Conservation (phyloP, 2,113 vertebrate genomes). For the Sceloporus undulatus region DNA sequence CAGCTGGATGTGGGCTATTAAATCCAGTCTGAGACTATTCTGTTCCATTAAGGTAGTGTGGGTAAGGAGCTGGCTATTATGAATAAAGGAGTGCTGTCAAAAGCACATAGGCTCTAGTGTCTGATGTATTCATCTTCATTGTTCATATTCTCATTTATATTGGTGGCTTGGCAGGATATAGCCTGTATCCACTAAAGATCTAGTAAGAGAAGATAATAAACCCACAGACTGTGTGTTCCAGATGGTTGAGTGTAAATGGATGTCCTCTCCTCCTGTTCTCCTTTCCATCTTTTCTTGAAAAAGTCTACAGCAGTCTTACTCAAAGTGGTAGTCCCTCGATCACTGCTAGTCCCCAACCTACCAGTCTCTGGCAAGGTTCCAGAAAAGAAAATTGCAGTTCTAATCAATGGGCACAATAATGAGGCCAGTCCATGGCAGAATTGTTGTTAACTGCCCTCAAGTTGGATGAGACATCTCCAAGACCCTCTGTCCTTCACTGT, state of each 20-base stretch:
- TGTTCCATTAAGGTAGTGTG: background rate
- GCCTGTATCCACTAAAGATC: background rate
- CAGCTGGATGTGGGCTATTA: too few relatives aligned
- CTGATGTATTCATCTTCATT: background rate
- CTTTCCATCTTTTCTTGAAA: background rate
- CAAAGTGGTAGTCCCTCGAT: too few relatives aligned
- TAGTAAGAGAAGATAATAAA: conserved; percentile 22
- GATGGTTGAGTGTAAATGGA: background rate
- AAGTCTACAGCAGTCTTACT: background rate
- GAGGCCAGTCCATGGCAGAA: too few relatives aligned
- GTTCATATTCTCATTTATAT: background rate
- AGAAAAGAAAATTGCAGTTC: too few relatives aligned
- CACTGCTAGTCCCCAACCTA: too few relatives aligned
- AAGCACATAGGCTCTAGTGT: background rate
- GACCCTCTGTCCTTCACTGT: too few relatives aligned
- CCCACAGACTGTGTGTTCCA: background rate
- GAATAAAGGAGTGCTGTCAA: conserved; percentile 14
- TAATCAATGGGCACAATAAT: too few relatives aligned
- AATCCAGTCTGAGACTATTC: background rate
- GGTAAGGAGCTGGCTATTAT: background rate
- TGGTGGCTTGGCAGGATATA: conserved; percentile 11
- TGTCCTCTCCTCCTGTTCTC: background rate
- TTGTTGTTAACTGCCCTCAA: too few relatives aligned
- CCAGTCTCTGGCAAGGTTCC: too few relatives aligned
- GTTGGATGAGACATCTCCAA: too few relatives aligned